Evolutionary conservation across 2,797 vertebrate genomes (phyloP), one percentile per base, ranked within the genome.

Genomic region (Vultur gryphus): DNA sequence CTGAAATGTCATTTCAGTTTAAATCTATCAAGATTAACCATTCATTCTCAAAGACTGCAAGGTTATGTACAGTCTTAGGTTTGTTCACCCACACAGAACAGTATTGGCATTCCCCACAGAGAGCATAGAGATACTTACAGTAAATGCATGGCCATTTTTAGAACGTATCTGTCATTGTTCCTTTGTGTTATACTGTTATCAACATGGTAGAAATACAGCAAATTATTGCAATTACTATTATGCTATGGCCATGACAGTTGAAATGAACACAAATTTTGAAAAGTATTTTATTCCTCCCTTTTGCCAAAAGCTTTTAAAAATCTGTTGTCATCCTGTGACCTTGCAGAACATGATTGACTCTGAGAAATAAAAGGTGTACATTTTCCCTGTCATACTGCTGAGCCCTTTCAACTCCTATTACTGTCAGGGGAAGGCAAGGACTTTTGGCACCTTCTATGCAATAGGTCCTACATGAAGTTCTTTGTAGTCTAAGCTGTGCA

Each of bases 201-300:
- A 79, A 35, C 21, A 31, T 31, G 11, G 31, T 46, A 77, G 26
- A 95, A 91, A 92, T 77, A 57, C 20, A 44, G 31, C 23, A 85
- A 85, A 87, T 92, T 76, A 71, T 87, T 77, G 25, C 39, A 85
- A 85, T 89, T 92, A 81, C 61, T 67, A 26, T 67, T 81, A 39
- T 51, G 46, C 41, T 93, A 43, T 54, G 79, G 8, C 62, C 69
- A 62, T 84, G 84, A 87, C 58, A 78, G 66, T 11, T 76, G 65
- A 94, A 94, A 91, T 21, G 26, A 93, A 87, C 33, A 83, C 20
- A 83, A 71, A 75, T 89, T 94, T 85, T 92, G 57, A 87, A 92
- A 87, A 91, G 6, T n/a, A 46, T 80, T 94, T 91, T 75, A 61
- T 94, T 85, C 19, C 75, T 24, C 15, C 17, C 7, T 81, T 85